Evolutionary conservation across 1,140 invertebrate species (phyloP), one percentile per base, ranked within the genome.

Genomic region (Teleogryllus occipitalis): DNA sequence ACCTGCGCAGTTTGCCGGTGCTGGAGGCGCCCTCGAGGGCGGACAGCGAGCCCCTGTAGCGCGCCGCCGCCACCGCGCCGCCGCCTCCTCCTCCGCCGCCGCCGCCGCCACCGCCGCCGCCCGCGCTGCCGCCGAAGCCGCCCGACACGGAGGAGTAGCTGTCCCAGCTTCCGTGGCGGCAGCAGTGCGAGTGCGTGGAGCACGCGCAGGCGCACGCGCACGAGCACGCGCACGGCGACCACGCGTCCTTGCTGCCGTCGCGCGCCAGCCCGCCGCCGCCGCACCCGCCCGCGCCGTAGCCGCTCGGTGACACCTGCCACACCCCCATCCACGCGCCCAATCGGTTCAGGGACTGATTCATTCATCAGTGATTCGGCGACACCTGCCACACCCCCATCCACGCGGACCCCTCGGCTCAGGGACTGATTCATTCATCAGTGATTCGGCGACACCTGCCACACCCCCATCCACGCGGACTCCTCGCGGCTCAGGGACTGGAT

Each of bases 31-130:
- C 87, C 0, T 85, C 84, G 73, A 88, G 87, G 15, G 87, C 88
- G 0, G 84, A 84, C 80, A 87, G 79, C 4, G 86, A 87, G n/a
- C 87, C 85, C 0, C 85, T 86, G 79, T 88, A 88, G n/a, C 86
- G 82, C 8, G 84, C 83, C 7, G 85, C 82, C 54, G 54, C 18
- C 54, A 10, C 54, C 18, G 10, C 54, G 18, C 10, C 54, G 54
- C 54, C 54, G 54, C 54, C 54, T 0, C 54, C 54, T 1, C 10
- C 54, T 1, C 54, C 54, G 10, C 54, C 54, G 8, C 49, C 49
- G 8, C 49, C 49, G 15, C 8, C 54, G 54, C 54, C 54, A 7
- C 54, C 54, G 2, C 10, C 54, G 54, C 54, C 54, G 10, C 54
- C 54, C 10, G 54, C 54, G 54, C 54, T 65, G 54, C 54, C 18